Evolutionary conservation across 1,140 invertebrate species (phyloP), one percentile per base, ranked within the genome.

Genomic region (Pomacea maculata): DNA sequence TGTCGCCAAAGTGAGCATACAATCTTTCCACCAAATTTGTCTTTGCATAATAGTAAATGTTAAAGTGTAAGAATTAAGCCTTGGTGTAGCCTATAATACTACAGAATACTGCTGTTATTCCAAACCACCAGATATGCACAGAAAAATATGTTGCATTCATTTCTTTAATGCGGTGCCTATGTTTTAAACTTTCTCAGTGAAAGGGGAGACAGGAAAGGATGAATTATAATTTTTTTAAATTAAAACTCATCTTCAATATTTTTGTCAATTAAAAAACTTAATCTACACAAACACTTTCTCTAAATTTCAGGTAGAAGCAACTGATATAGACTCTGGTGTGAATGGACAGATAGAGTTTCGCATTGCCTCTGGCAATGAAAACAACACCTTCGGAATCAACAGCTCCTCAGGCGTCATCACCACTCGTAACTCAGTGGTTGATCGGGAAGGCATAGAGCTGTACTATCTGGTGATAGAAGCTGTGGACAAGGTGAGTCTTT

Each of bases 391-490:
- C 91, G 92, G 94, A 83, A 95, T 98, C 78, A 95, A 97, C 88
- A 88, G 94, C 1, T 93, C 95, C 83, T 95, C 94, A 61, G 97
- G 97, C 7, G 94, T 96, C 90, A 96, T 99, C 75, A 96, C 93
- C 82, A 98, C 97, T 52, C 74, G 61, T 0, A 96, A 95, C 75
- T 93, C 93, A 34, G 93, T 93, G 85, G 92, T 99, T 63, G 97
- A 99, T 90, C 93, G 97, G 78, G 98, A 99, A 92, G 94, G 95
- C 83, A 94, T 95, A n/a, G 93, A 95, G 45, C 93, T 93, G 72
- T 98, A 98, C 91, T 94, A 95, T 82, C 90, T 99, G 34, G 93
- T 95, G 6, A 94, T 99, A 0, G 95, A 96, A 91, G 97, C 97
- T 8, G 92, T 95, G 4, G 97, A 99, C 91, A 94, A 96, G 86